Percentiles rank a stretch among this genome's conserved stretches.
phyloP scores from a whole-genome alignment of 2,888 invertebrate species.

The Ectemnius continuus region DNA sequence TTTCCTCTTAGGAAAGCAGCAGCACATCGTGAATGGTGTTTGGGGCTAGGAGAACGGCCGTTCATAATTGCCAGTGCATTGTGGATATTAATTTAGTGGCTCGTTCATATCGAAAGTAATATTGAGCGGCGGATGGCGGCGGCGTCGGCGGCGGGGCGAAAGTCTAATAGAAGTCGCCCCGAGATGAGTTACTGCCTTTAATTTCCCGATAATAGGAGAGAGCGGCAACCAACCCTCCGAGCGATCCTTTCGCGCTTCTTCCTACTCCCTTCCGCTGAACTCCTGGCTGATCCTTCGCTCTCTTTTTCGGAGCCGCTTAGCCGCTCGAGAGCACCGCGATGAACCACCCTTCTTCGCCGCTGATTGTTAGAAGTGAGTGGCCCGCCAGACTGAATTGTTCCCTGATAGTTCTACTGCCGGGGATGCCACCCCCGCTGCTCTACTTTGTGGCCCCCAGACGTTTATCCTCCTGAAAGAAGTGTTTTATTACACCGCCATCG shows the following conservation, averaged over 20 bases:
- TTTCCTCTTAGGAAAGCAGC: too few relatives aligned
- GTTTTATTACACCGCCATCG: constrained; percentile 61
- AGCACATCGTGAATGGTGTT: constrained; percentile 13
- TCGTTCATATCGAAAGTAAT: constrained; percentile 76
- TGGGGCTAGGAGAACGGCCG: constrained; percentile 51
- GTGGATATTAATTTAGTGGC: constrained; percentile 76
- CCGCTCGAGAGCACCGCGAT: constrained; percentile 10
- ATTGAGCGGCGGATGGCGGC: constrained; percentile 68
- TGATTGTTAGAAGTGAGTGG: constrained; percentile 50
- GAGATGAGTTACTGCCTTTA: constrained; percentile 75
- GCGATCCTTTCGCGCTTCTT: constrained; percentile 26
- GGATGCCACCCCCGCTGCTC: constrained; percentile 57
- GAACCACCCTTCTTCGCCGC: constrained; percentile 29
- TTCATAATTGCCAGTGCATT: constrained; percentile 74
- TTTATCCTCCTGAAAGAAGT: constrained; percentile 60
- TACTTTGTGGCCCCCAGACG: constrained; percentile 59
- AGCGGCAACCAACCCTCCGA: constrained; percentile 61
- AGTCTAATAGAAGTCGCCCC: constrained; percentile 74
- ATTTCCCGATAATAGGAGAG: constrained; percentile 73
- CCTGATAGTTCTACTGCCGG: constrained; percentile 64
- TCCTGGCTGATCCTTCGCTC: constrained; percentile 11
- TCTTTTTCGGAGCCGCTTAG: constrained; percentile 1
- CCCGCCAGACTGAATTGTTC: constrained; percentile 60
- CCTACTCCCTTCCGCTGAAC: constrained; percentile 18
- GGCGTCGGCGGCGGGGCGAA: constrained; percentile 50